Evolutionary conservation across 2,797 vertebrate species (phyloP).

Genomic region (Steatocranus sp.): DNA sequence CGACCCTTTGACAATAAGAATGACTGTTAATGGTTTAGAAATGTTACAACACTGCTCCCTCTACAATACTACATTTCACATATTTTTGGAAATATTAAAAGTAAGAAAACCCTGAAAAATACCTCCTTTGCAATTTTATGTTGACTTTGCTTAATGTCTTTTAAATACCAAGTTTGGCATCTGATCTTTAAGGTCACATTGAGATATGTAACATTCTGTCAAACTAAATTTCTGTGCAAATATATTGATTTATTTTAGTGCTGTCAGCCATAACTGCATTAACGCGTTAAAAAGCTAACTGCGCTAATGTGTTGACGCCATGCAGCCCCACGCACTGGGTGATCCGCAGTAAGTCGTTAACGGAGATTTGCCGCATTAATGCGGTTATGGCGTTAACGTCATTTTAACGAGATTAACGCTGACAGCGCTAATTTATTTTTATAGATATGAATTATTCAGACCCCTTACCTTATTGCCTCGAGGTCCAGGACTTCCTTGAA

Average conservation of each 20-base stretch:
- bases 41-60: not conserved
- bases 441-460: rapidly evolving
- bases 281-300: rapidly evolving
- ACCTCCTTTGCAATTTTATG: not conserved
- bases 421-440: rapidly evolving
- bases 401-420: not conserved
- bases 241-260: not conserved
- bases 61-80: not conserved
- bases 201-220: not conserved
- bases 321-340: rapidly evolving
- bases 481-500: conserved; percentile 60
- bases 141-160: not conserved
- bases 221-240: not conserved
- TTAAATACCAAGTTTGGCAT: not conserved
- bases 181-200: not conserved
- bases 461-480: conserved; percentile 70
- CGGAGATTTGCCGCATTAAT: not conserved
- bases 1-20: conserved; percentile 63
- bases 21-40: not conserved
- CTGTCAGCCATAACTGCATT: not conserved
- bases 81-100: not conserved
- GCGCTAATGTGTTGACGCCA: rapidly evolving
- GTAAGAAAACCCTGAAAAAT: not conserved
- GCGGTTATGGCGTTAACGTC: not conserved
- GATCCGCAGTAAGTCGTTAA: not conserved